Evolutionary conservation across 2,888 invertebrate species (phyloP).

Genomic region (Drosophila stalkeri): DNA sequence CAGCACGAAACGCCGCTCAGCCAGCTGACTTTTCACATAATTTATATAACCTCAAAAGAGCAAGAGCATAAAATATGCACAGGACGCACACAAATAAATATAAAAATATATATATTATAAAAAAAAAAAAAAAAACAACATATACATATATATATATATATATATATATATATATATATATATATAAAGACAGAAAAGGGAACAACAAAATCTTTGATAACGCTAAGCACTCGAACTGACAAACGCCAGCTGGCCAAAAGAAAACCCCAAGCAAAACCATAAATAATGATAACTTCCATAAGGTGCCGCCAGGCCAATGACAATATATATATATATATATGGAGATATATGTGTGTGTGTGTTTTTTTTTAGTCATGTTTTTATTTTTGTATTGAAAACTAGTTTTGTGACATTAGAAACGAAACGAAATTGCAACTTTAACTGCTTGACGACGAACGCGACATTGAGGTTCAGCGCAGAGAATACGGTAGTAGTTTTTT

Average conservation of each 20-base stretch:
- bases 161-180: too few relatives aligned
- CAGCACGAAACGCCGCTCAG: not conserved
- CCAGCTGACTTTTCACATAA: conserved; percentile 60
- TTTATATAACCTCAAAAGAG: conserved; percentile 61
- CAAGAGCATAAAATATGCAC: conserved; percentile 58
- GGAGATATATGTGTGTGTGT: conserved; percentile 24
- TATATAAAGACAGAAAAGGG: not conserved
- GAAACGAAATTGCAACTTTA: conserved; percentile 39
- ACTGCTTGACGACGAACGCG: conserved; percentile 36
- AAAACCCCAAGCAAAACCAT: conserved; percentile 32
- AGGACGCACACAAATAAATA: conserved; percentile 30
- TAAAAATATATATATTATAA: not conserved
- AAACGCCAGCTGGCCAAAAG: conserved; percentile 44
- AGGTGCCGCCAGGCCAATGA: conserved; percentile 1
- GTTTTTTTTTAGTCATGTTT: conserved; percentile 4
- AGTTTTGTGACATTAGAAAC: conserved; percentile 28
- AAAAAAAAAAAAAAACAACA: not conserved
- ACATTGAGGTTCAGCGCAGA: conserved; percentile 84
- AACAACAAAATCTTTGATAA: conserved; percentile 46
- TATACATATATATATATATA: too few relatives aligned
- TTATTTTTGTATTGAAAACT: conserved; percentile 14
- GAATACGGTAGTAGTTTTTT: conserved; percentile 85
- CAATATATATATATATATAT: conserved; percentile 5
- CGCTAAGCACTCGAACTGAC: conserved; percentile 47
- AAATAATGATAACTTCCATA: conserved; percentile 53